Evolutionary conservation across 2,888 invertebrate genomes (phyloP).

Genomic region (Nipponacmea schrenckii): DNA sequence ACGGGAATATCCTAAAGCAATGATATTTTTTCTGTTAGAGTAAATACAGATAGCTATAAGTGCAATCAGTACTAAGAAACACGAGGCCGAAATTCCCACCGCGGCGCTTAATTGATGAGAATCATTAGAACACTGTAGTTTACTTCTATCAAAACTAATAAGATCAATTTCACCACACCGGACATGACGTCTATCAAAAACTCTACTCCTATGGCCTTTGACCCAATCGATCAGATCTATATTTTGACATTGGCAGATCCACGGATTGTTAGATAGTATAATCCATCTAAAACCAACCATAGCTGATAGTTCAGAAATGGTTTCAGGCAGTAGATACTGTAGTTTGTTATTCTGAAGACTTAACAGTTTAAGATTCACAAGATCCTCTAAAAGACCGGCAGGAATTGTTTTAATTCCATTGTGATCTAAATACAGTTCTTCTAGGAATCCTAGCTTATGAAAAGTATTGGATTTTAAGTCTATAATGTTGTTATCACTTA

Average conservation of each 20-base stretch:
- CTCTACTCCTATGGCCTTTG: slow-evolving; percentile 7
- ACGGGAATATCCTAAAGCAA: background rate
- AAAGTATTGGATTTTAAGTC: slow-evolving; percentile 7
- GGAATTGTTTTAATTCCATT: slow-evolving; percentile 18
- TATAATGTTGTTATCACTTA: slow-evolving; percentile 19
- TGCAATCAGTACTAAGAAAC: background rate
- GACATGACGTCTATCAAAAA: slow-evolving; percentile 7
- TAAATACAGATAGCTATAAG: background rate
- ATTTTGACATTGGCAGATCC: slow-evolving; percentile 22
- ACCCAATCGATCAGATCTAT: slow-evolving; percentile 15
- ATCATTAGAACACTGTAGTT: background rate
- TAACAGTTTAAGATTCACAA: background rate
- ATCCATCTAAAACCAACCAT: slow-evolving; percentile 9
- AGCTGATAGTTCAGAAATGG: background rate
- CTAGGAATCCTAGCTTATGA: slow-evolving; percentile 3
- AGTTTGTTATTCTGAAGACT: slow-evolving; percentile 18
- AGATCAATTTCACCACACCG: slow-evolving; percentile 8
- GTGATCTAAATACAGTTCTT: slow-evolving; percentile 13
- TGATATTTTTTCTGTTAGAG: slow-evolving; percentile 12
- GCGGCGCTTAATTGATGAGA: background rate
- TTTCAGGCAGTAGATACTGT: background rate
- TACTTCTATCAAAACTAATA: background rate
- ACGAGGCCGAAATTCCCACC: slow-evolving; percentile 5
- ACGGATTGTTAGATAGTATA: slow-evolving; percentile 15
- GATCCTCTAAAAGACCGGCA: background rate